phyloP scores from a whole-genome alignment of 2,797 vertebrate genomes.

The Sebastes nivosus region DNA sequence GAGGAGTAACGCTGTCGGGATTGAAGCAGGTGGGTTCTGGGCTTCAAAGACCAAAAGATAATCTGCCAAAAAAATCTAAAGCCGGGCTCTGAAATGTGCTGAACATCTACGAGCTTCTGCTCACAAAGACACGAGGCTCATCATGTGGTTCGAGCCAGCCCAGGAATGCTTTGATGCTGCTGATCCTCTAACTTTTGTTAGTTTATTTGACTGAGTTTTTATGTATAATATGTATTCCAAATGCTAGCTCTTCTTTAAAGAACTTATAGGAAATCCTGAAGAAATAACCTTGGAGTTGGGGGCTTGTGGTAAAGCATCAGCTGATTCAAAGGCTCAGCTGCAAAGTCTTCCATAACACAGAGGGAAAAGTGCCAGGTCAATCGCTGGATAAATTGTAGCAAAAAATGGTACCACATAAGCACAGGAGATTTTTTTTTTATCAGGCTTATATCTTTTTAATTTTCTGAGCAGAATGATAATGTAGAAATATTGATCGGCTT shows the following conservation, averaged over 20 bases:
- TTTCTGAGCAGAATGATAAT: slow-evolving; percentile 71
- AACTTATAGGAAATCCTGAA: slow-evolving; percentile 80
- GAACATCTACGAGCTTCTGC: slow-evolving; percentile 82
- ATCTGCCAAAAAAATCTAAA: slow-evolving; percentile 80
- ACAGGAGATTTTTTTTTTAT: slow-evolving; percentile 55
- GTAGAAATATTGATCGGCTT: slow-evolving; percentile 52
- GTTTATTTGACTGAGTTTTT: slow-evolving; percentile 84
- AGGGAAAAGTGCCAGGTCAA: slow-evolving; percentile 75
- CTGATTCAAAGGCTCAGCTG: slow-evolving; percentile 81
- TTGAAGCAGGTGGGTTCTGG: slow-evolving; percentile 82
- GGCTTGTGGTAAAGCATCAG: slow-evolving; percentile 79
- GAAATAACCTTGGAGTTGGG: slow-evolving; percentile 83
- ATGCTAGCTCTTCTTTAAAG: slow-evolving; percentile 78
- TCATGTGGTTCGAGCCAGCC: slow-evolving; percentile 69
- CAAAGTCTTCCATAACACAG: slow-evolving; percentile 80
- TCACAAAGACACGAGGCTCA: slow-evolving; percentile 82
- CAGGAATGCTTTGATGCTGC: slow-evolving; percentile 83
- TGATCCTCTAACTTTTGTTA: slow-evolving; percentile 82
- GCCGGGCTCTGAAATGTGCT: slow-evolving; percentile 78
- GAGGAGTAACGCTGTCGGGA: slow-evolving; percentile 66
- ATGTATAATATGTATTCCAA: slow-evolving; percentile 83
- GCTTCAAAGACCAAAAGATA: slow-evolving; percentile 84
- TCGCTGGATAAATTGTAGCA: slow-evolving; percentile 70
- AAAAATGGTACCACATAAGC: slow-evolving; percentile 63
- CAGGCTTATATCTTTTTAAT: slow-evolving; percentile 62